Evolutionary conservation across 2,113 vertebrate genomes (phyloP).

Genomic region (Dunckerocampus dactyliophorus): DNA sequence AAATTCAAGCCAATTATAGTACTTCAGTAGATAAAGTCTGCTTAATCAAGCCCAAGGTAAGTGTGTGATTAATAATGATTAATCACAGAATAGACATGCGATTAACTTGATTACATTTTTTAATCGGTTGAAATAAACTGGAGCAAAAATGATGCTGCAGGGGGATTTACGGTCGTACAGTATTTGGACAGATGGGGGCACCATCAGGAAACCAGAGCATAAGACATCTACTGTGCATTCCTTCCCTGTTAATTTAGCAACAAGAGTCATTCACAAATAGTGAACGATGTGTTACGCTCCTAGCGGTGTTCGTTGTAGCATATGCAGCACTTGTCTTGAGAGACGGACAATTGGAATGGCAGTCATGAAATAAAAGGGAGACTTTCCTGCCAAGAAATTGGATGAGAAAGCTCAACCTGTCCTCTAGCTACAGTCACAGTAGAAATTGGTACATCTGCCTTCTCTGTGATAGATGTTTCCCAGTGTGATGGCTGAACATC

Average conservation of each 20-base stretch:
- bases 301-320: neutral
- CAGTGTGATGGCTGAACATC: slow-evolving; percentile 29
- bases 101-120: too few relatives aligned
- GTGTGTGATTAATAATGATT: too few relatives aligned
- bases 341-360: slow-evolving; percentile 10
- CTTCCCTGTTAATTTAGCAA: neutral
- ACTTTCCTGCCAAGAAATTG: slow-evolving; percentile 6
- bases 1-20: too few relatives aligned
- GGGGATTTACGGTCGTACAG: neutral
- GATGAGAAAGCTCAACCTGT: slow-evolving; percentile 14
- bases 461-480: slow-evolving; percentile 40
- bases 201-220: neutral
- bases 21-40: too few relatives aligned
- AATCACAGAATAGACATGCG: too few relatives aligned
- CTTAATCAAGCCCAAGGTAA: too few relatives aligned
- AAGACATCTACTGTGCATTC: neutral
- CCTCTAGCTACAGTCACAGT: slow-evolving; percentile 33
- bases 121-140: too few relatives aligned
- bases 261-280: neutral
- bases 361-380: slow-evolving; percentile 18
- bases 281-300: neutral
- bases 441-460: slow-evolving; percentile 46
- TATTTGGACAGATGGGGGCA: neutral
- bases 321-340: neutral
- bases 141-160: too few relatives aligned